Conservation (phyloP, 2,888 invertebrate species). For the Steinernema scapterisci region DNA sequence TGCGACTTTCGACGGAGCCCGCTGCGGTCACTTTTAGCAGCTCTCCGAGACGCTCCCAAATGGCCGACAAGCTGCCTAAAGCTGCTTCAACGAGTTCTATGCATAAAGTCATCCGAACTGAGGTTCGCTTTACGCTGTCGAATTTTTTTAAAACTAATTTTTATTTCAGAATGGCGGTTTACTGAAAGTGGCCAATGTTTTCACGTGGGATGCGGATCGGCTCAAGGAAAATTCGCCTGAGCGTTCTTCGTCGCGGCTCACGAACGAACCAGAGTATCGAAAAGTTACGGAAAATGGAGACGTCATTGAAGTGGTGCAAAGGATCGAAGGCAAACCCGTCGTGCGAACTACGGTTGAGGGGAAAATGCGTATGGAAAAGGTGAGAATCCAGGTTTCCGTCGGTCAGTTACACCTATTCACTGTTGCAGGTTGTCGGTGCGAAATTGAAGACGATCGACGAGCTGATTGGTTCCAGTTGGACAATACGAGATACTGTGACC, state of each 20-base stretch:
- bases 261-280: not conserved
- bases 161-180: conserved; percentile 55
- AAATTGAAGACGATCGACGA: conserved; percentile 57
- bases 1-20: conserved; percentile 56
- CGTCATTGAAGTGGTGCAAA: conserved; percentile 34
- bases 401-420: not conserved
- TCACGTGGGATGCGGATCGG: conserved; percentile 58
- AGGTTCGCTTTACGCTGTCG: too few relatives aligned
- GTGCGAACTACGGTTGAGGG: conserved; percentile 66
- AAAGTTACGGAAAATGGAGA: conserved; percentile 31
- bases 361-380: conserved; percentile 65
- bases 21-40: conserved; percentile 42
- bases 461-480: conserved; percentile 47
- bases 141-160: too few relatives aligned
- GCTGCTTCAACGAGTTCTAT: conserved; percentile 62
- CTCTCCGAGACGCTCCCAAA: conserved; percentile 45
- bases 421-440: conserved; percentile 46
- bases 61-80: conserved; percentile 49
- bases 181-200: conserved; percentile 52
- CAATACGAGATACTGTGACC: conserved; percentile 63
- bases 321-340: conserved; percentile 45
- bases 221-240: conserved; percentile 29
- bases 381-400: conserved; percentile 10
- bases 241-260: not conserved
- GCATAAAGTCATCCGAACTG: conserved; percentile 47